Base-by-base conservation (phyloP, 2,113 vertebrate species). In the Strix uralensis region DNA sequence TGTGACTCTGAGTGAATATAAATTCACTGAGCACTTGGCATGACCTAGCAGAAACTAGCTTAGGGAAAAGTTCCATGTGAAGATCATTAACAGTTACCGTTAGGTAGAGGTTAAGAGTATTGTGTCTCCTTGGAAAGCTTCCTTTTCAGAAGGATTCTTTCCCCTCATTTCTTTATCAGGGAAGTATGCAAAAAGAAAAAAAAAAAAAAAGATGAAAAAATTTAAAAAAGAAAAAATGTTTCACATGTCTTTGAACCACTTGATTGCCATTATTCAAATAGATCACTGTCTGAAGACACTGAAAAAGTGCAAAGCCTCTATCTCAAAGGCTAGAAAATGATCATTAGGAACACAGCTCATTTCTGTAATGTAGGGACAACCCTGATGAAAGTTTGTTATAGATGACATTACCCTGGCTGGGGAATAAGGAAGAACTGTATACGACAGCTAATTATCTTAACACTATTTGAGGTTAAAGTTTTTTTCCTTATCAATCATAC, bases 211-310 rank as follows among this genome's bases (percentile, higher is more conserved):
- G 1, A 10, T 4, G 2, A 19, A 17, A 21, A 4, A 22, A 2
- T 14, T 30, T 9, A 22, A 19, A 11, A 15, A 11, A n/a, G 1
- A 11, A 34, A 81, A 52, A 27, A 10, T 0, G 0, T 73, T 78
- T 73, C 29, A 30, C 19, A 15, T 3, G 2, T 73, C 32, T 86
- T 81, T 79, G 55, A 88, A 83, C 23, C 7, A 12, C 38, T 77
- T 71, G 38, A 55, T 86, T 70, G 32, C 11, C 8, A 7, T 49
- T 67, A 47, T 75, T 84, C 57, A 82, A 94, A 89, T 8, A 89
- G 46, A 77, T 72, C 19, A 30, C 13, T 77, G 13, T 52, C n/a
- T 92, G 61, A 84, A 49, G 65, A 72, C 1, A 0, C 32, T 81
- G 29, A 66, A 51, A 81, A 77, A 70, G 1, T 1, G 0, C 22